Base-by-base conservation (phyloP, 2,113 vertebrate genomes). In the Nannobrachium achirus region DNA sequence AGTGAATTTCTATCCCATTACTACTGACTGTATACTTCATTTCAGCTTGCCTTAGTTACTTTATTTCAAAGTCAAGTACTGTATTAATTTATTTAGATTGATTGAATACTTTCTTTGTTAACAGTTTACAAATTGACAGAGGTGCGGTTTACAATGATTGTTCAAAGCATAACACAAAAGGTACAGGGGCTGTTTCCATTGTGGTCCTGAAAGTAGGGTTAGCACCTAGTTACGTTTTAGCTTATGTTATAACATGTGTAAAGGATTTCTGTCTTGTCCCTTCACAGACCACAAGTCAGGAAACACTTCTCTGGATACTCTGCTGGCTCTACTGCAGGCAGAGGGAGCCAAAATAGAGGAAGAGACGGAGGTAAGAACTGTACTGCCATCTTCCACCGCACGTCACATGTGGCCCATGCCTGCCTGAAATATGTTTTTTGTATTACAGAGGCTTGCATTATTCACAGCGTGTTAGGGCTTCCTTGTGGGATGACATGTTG, bases 331-430 rank as follows among this genome's bases (percentile, higher is more conserved):
- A 38, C 95, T 99, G 59, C 98, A 99, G 87, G 84, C 98, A 0
- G 98, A 99, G 81, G 98, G 98, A 76, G 97, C 98, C 1, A 98
- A 99, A 86, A 97, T 99, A 14, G 98, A 99, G 76, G 98, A 99
- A 53, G 98, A 99, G 87, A 98, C 98, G 0, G 98, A 99, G 96
- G 97, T 99, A 90, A 88, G 75, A 44, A 8, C 51, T 66, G 33
- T 46, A 4, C 11, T 9, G 10, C 50, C 49, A 25, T 39, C 63
- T 62, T n/a, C 14, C 15, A 33, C 18, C 3, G 20, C 62, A 69
- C 19, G 10, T 40, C 10, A 39, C 63, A 66, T 3, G 25, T 10
- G 15, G 9, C 15, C 15, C 64, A n/a, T 55, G 50, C 56, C 63
- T 44, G 50, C 18, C 39, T 61, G 55, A 15, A 6, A 13, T 73